phyloP scores from a whole-genome alignment of 2,888 invertebrate genomes.

The Scelioninae gen. 1 region DNA sequence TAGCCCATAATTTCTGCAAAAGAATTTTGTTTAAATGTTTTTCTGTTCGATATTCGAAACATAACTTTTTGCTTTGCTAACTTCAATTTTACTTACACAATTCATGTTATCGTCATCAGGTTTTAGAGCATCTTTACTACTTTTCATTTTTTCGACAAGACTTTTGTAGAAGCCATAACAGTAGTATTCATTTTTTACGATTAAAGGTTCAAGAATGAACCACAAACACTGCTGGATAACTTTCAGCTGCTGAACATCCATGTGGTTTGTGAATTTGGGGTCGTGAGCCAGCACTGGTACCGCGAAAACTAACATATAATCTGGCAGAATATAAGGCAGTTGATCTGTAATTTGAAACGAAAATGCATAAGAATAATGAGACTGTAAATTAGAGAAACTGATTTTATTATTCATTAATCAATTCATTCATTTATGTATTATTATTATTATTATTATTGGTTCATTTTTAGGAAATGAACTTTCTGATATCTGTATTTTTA shows the following conservation, averaged over 20 bases:
- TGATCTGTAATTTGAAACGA: conserved; percentile 85
- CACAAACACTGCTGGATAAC: conserved; percentile 94
- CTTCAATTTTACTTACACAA: conserved; percentile 87
- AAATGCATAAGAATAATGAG: too few relatives aligned
- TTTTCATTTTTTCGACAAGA: conserved; percentile 96
- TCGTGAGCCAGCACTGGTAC: conserved; percentile 98
- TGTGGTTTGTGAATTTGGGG: conserved; percentile 91
- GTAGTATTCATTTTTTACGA: conserved; percentile 96
- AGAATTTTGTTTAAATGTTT: too few relatives aligned
- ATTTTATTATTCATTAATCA: too few relatives aligned
- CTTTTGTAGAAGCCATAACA: conserved; percentile 98
- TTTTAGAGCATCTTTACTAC: conserved; percentile 94
- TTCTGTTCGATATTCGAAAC: too few relatives aligned
- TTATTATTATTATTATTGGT: too few relatives aligned
- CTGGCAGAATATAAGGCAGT: conserved; percentile 95
- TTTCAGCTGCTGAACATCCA: conserved; percentile 91
- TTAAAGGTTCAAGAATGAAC: conserved; percentile 97
- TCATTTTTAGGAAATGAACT: too few relatives aligned
- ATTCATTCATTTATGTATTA: too few relatives aligned
- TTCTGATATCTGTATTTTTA: too few relatives aligned
- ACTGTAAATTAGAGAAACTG: too few relatives aligned
- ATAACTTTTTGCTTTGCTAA: too few relatives aligned
- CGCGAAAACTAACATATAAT: conserved; percentile 98
- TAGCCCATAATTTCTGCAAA: conserved; percentile 96
- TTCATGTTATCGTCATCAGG: conserved; percentile 93